Conservation (phyloP, 2,113 vertebrate species). For the Macquaria ambigua region DNA sequence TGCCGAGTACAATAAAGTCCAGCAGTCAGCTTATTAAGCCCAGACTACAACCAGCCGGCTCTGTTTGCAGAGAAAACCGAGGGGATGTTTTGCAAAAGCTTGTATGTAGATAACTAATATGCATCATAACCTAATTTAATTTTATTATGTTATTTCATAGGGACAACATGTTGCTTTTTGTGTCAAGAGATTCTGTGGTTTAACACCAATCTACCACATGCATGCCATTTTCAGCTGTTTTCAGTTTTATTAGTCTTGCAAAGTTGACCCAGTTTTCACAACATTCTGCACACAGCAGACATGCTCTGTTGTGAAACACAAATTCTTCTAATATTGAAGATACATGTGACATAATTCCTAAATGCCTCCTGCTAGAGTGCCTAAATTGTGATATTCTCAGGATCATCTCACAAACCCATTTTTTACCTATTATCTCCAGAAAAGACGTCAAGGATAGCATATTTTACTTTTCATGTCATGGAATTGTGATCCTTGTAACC, state of each 20-base stretch:
- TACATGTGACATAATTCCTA: not conserved
- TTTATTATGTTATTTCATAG: not conserved
- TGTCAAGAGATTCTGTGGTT: not conserved
- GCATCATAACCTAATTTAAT: not conserved
- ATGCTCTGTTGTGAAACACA: not conserved
- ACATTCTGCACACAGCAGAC: slow-evolving; percentile 5
- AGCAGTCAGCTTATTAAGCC: not conserved
- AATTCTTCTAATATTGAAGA: not conserved
- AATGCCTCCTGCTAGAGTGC: not conserved
- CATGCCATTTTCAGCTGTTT: not conserved
- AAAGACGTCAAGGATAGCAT: not conserved
- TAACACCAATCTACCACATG: slow-evolving; percentile 6
- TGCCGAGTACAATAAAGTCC: slow-evolving; percentile 7
- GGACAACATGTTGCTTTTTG: not conserved
- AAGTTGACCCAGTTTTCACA: slow-evolving; percentile 24
- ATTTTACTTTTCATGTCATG: not conserved
- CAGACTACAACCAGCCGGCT: not conserved
- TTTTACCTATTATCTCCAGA: not conserved
- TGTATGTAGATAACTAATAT: slow-evolving; percentile 14
- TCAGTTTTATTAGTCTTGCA: not conserved
- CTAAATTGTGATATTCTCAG: not conserved
- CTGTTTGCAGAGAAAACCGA: not conserved
- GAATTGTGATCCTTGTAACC: not conserved
- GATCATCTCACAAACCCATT: not conserved
- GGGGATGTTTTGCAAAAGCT: slow-evolving; percentile 19